A percentile compares a stretch with the other conserved stretches of the same genome.
phyloP scores from a whole-genome alignment of 92 coral and sea anemone species.

The Heliopora coerulea region DNA sequence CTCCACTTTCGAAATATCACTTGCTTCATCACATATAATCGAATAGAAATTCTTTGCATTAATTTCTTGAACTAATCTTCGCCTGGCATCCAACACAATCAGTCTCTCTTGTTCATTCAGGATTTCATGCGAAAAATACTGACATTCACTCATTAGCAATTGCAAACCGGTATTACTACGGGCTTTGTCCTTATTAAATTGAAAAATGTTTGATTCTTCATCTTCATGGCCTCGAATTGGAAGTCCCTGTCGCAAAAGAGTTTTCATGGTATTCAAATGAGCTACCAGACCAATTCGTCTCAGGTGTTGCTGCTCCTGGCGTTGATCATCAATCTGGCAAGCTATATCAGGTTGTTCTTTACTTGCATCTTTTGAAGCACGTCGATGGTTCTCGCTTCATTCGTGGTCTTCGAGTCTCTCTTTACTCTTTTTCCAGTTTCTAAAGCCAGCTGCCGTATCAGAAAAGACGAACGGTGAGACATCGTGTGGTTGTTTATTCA shows the following conservation, averaged over 20 bases:
- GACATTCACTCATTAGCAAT: constrained; percentile 13
- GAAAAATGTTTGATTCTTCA: constrained; percentile 33
- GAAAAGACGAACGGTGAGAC: constrained; percentile 36
- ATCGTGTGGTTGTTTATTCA: background rate
- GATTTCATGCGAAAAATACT: constrained; percentile 37
- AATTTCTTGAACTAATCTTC: constrained; percentile 19
- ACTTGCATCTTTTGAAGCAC: constrained; percentile 1
- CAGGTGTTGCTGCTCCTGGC: constrained; percentile 19
- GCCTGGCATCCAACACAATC: constrained; percentile 14
- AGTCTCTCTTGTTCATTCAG: constrained; percentile 28
- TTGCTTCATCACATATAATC: constrained; percentile 28
- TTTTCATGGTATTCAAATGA: constrained; percentile 29
- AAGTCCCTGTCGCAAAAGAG: constrained; percentile 34
- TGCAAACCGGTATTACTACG: constrained; percentile 26
- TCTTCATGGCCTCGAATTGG: constrained; percentile 27
- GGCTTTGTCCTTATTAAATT: constrained; percentile 36
- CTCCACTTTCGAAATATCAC: constrained; percentile 35
- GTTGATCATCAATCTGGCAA: constrained; percentile 17
- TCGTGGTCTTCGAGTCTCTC: constrained; percentile 15
- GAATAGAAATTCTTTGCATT: constrained; percentile 28
- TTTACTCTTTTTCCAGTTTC: constrained; percentile 17
- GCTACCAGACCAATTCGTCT: constrained; percentile 17
- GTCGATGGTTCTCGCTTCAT: constrained; percentile 3
- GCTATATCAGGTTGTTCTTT: constrained; percentile 13
- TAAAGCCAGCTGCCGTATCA: constrained; percentile 30